These are phyloP conservation scores for Hydrozoanthus gracilis DNA, from an alignment of 92 coral and sea anemone species.

Conservation along the genomic window DNA sequence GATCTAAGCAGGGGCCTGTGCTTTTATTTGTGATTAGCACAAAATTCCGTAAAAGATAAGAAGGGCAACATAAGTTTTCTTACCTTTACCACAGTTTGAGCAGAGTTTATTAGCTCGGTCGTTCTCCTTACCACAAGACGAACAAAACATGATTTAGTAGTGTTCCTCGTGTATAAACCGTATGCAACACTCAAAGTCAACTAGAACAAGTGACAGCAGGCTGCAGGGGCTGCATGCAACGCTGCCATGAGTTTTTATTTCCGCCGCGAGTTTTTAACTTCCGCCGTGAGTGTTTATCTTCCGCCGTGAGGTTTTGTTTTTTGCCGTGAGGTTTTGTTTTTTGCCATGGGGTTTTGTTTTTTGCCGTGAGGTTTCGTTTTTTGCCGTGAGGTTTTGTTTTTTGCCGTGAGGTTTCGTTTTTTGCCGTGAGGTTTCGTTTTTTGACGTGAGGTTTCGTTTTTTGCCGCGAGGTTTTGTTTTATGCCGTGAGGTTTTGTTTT, in stretches of 20 bases:
- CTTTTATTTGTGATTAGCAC: too few relatives aligned
- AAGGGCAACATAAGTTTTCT: neutral
- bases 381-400: too few relatives aligned
- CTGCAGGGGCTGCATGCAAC: neutral
- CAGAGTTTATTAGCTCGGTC: slow-evolving; percentile 7
- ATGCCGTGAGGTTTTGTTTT: too few relatives aligned
- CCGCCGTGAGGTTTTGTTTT: too few relatives aligned
- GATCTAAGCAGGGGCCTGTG: too few relatives aligned
- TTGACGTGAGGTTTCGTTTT: neutral
- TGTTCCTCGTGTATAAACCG: neutral
- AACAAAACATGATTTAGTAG: slow-evolving; percentile 4
- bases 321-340: too few relatives aligned
- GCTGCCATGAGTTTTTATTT: too few relatives aligned
- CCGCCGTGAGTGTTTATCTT: neutral
- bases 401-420: too few relatives aligned
- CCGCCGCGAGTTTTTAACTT: slow-evolving; percentile 14
- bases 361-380: too few relatives aligned
- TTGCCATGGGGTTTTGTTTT: too few relatives aligned
- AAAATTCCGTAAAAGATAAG: neutral
- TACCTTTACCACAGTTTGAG: slow-evolving; percentile 9
- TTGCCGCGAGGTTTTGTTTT: too few relatives aligned
- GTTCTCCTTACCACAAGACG: slow-evolving; percentile 6
- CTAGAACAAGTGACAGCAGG: neutral
- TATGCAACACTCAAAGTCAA: neutral
- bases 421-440: too few relatives aligned